Percentiles rank a stretch among this genome's conserved stretches.
Conservation (phyloP, 1,140 invertebrate genomes). For the Pseudomyrmex cubaensis region DNA sequence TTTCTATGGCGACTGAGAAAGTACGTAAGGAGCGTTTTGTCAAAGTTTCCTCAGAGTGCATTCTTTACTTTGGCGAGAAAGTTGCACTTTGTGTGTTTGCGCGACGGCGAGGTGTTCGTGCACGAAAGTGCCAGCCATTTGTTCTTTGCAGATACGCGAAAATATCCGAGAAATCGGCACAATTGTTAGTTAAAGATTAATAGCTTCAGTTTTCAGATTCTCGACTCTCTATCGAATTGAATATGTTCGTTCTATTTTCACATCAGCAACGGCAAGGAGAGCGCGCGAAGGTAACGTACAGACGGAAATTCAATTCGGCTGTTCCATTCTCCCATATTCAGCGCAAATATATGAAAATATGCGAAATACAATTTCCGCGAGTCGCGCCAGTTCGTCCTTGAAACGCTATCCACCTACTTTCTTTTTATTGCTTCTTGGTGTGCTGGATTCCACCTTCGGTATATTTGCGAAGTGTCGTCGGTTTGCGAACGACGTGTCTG, state of each 20-base stretch:
- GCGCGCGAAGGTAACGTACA: background rate
- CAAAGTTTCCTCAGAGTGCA: slow-evolving; percentile 51
- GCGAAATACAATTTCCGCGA: slow-evolving; percentile 46
- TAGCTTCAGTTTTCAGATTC: slow-evolving; percentile 9
- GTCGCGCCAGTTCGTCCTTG: slow-evolving; percentile 6
- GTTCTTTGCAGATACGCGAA: slow-evolving; percentile 10
- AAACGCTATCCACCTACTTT: slow-evolving; percentile 38
- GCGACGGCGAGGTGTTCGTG: slow-evolving; percentile 10
- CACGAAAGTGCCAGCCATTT: slow-evolving; percentile 28
- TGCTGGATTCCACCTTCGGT: slow-evolving; percentile 27
- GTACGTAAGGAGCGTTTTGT: slow-evolving; percentile 54
- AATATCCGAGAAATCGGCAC: background rate
- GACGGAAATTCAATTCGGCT: slow-evolving; percentile 25
- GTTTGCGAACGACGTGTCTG: slow-evolving; percentile 35
- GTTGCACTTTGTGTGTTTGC: slow-evolving; percentile 33
- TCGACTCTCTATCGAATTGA: background rate
- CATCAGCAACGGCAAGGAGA: background rate
- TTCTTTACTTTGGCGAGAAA: slow-evolving; percentile 47
- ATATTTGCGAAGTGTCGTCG: slow-evolving; percentile 31
- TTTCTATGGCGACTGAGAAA: slow-evolving; percentile 26
- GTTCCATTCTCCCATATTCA: background rate
- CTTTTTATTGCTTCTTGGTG: slow-evolving; percentile 35
- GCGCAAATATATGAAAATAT: slow-evolving; percentile 39
- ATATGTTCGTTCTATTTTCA: background rate
- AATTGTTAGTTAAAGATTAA: slow-evolving; percentile 44